Conservation (phyloP, 2,888 invertebrate species). For the Opisthograptis luteolata region DNA sequence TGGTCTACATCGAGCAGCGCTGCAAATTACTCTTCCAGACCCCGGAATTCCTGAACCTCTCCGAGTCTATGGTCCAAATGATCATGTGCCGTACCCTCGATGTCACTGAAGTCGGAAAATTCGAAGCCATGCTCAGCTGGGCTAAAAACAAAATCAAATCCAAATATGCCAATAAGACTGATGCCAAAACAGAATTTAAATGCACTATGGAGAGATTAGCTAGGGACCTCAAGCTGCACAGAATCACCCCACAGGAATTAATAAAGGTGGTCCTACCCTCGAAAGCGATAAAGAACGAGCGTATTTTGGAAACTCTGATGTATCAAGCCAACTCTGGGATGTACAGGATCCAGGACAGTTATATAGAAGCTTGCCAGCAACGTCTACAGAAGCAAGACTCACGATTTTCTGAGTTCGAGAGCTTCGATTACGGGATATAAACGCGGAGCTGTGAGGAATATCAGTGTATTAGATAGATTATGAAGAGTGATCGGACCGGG, state of each 20-base stretch:
- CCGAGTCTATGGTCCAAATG: slow-evolving; percentile 97
- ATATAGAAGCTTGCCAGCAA: slow-evolving; percentile 94
- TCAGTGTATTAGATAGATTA: slow-evolving; percentile 82
- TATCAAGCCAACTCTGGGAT: slow-evolving; percentile 97
- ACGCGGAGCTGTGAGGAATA: slow-evolving; percentile 78
- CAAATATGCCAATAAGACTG: slow-evolving; percentile 90
- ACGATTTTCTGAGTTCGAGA: slow-evolving; percentile 91
- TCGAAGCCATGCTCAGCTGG: slow-evolving; percentile 97
- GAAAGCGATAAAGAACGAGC: slow-evolving; percentile 96
- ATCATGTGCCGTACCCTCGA: slow-evolving; percentile 96
- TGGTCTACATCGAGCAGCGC: slow-evolving; percentile 94
- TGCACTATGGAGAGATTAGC: slow-evolving; percentile 96
- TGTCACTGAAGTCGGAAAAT: slow-evolving; percentile 94
- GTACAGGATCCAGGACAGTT: slow-evolving; percentile 95
- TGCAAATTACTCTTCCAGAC: slow-evolving; percentile 94
- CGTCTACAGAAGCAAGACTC: slow-evolving; percentile 95
- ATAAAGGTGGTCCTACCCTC: slow-evolving; percentile 96
- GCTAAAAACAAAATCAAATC: slow-evolving; percentile 92
- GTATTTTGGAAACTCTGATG: slow-evolving; percentile 96
- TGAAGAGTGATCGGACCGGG: slow-evolving; percentile 67
- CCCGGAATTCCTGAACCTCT: slow-evolving; percentile 92
- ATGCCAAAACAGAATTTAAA: slow-evolving; percentile 94
- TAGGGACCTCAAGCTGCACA: slow-evolving; percentile 93
- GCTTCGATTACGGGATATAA: slow-evolving; percentile 90
- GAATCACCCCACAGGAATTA: slow-evolving; percentile 96